These are phyloP conservation scores for Nyctibius bracteatus DNA, from an alignment of 2,113 vertebrate genomes.

Conservation along the genomic window DNA sequence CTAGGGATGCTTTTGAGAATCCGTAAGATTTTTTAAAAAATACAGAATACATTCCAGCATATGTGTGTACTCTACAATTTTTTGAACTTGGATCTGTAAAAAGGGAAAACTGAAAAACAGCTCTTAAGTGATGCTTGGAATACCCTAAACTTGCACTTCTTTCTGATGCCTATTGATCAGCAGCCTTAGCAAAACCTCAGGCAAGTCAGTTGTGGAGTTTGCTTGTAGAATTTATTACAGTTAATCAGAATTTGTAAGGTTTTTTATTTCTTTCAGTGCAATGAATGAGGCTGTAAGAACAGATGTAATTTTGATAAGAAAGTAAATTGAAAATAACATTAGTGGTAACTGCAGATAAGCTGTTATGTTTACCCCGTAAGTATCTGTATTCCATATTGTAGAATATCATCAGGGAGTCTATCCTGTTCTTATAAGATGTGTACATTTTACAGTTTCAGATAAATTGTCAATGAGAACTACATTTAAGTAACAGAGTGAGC, in stretches of 20 bases:
- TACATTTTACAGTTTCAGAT: not conserved
- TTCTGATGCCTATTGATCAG: not conserved
- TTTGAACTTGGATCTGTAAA: not conserved
- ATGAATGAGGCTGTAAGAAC: not conserved
- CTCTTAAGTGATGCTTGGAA: not conserved
- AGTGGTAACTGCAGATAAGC: not conserved
- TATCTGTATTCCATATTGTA: not conserved
- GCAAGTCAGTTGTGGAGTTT: not conserved
- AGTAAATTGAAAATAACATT: not conserved
- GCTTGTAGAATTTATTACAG: not conserved
- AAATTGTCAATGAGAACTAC: not conserved
- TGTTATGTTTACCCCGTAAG: not conserved
- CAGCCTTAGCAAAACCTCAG: not conserved
- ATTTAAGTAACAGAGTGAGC: not conserved
- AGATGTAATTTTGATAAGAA: not conserved
- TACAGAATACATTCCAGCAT: not conserved
- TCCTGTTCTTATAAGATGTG: not conserved
- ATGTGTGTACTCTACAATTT: not conserved
- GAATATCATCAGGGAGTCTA: not conserved
- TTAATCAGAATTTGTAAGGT: not conserved
- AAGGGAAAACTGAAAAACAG: not conserved
- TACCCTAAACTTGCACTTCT: not conserved
- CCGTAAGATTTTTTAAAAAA: not conserved
- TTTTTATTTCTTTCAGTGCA: not conserved
- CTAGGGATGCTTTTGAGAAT: not conserved